These are phyloP conservation scores for Haliclystus octoradiatus DNA, from an alignment of 30 jellyfish, hydroid and myxozoan genomes.

Conservation along the genomic window DNA sequence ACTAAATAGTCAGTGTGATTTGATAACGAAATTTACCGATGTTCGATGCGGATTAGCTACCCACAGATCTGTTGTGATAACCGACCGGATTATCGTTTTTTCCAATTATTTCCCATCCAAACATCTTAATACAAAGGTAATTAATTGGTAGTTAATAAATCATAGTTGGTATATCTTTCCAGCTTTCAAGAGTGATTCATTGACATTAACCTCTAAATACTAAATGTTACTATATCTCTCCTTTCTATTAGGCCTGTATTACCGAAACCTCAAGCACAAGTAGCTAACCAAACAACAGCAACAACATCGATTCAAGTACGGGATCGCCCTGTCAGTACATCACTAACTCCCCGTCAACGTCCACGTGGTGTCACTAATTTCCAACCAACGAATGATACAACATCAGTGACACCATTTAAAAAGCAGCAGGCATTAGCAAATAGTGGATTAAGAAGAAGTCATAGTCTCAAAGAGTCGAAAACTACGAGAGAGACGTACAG, in stretches of 20 bases:
- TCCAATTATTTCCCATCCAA: too few species aligned
- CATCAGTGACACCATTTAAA: conserved; percentile 65
- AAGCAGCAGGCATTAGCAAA: conserved; percentile 5
- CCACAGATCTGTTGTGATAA: too few species aligned
- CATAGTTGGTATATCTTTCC: too few species aligned
- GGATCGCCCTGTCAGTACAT: conserved; percentile 81
- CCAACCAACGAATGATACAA: conserved; percentile 38
- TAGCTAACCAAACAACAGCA: conserved; percentile 1
- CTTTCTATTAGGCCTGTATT: not conserved
- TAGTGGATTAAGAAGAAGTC: conserved; percentile 28
- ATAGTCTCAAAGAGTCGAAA: conserved; percentile 33
- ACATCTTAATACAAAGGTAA: too few species aligned
- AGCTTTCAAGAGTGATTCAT: too few species aligned
- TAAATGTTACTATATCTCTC: too few species aligned
- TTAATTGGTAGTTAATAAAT: too few species aligned
- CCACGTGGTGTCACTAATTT: conserved; percentile 82
- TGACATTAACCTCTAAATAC: too few species aligned
- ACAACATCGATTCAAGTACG: conserved; percentile 41
- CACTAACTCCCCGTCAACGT: conserved; percentile 95
- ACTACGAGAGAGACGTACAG: not conserved
- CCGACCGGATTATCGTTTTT: too few species aligned
- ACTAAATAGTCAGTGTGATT: too few species aligned
- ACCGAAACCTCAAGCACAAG: conserved; percentile 22
- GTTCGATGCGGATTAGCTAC: too few species aligned
- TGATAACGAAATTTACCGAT: too few species aligned